Conservation (phyloP, 2,888 invertebrate genomes). For the Xylophagus ater region DNA sequence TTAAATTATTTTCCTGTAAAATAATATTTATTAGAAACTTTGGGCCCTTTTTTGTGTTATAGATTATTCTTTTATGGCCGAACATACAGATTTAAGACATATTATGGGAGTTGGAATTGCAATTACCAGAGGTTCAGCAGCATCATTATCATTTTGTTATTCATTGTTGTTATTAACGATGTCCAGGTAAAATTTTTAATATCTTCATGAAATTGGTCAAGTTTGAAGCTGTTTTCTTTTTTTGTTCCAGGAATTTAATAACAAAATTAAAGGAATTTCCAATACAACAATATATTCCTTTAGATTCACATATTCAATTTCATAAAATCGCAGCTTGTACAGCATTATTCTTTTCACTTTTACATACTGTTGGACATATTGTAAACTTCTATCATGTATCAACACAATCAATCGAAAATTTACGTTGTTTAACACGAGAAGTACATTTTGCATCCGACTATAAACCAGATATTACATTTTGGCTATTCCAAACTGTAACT, state of each 20-base stretch:
- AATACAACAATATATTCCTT: slow-evolving; percentile 84
- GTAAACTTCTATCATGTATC: slow-evolving; percentile 97
- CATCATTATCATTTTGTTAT: slow-evolving; percentile 89
- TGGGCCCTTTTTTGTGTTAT: slow-evolving; percentile 21
- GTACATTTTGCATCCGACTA: slow-evolving; percentile 90
- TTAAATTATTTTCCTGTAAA: slow-evolving; percentile 2
- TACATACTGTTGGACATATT: slow-evolving; percentile 89
- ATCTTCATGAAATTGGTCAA: no score
- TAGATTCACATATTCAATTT: slow-evolving; percentile 92
- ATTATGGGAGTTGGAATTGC: slow-evolving; percentile 97
- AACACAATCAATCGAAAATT: slow-evolving; percentile 85
- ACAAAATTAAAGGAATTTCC: slow-evolving; percentile 91
- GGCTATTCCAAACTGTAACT: slow-evolving; percentile 91
- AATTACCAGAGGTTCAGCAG: slow-evolving; percentile 87
- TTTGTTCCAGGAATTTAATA: slow-evolving; percentile 71
- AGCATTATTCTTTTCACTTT: slow-evolving; percentile 80
- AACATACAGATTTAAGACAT: slow-evolving; percentile 86
- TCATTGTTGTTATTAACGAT: slow-evolving; percentile 82
- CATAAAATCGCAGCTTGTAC: slow-evolving; percentile 96
- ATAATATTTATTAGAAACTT: background rate
- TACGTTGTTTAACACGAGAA: slow-evolving; percentile 85
- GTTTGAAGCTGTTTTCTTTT: no score
- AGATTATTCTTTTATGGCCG: slow-evolving; percentile 94
- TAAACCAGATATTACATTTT: slow-evolving; percentile 85
- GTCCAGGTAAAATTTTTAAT: slow-evolving; percentile 54